Conservation (phyloP, 2,113 vertebrate genomes). For the Nothoprocta perdicaria region DNA sequence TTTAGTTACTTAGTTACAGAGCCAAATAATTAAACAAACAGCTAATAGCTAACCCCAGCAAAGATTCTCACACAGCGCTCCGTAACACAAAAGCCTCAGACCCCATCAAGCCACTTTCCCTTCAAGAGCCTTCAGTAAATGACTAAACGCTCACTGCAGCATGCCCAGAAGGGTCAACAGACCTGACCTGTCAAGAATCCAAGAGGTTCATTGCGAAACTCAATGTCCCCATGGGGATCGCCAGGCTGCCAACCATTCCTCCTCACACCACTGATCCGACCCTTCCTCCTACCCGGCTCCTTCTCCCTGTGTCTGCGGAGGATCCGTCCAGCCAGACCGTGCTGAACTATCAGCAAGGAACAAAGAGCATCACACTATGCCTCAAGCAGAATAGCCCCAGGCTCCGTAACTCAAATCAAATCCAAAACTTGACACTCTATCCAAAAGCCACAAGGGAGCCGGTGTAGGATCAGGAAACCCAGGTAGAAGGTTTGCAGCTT, state of each 20-base stretch:
- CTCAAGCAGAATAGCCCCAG: rapidly evolving
- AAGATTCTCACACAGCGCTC: constrained; percentile 60
- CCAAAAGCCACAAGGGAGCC: background rate
- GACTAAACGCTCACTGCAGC: constrained; percentile 53
- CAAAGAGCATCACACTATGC: rapidly evolving
- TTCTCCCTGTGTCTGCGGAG: background rate
- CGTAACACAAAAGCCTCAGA: constrained; percentile 52
- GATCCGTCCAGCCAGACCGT: background rate
- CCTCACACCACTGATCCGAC: background rate
- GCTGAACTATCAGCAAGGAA: rapidly evolving
- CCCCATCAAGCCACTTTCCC: constrained; percentile 49
- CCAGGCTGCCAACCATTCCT: background rate
- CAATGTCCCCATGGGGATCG: background rate
- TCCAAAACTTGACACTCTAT: background rate
- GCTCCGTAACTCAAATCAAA: background rate
- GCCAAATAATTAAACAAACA: constrained; percentile 59
- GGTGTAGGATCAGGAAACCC: too few species aligned
- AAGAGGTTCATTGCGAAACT: constrained; percentile 1
- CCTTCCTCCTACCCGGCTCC: background rate
- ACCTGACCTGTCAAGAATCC: constrained; percentile 37
- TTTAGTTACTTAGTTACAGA: constrained; percentile 71
- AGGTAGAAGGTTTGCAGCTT: background rate
- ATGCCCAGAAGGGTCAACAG: constrained; percentile 54
- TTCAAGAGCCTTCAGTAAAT: constrained; percentile 69
- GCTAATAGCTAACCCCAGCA: constrained; percentile 65